Evolutionary conservation across 2,888 invertebrate genomes (phyloP), one percentile per base, ranked within the genome.

Genomic region (Nemapogon koenigi): DNA sequence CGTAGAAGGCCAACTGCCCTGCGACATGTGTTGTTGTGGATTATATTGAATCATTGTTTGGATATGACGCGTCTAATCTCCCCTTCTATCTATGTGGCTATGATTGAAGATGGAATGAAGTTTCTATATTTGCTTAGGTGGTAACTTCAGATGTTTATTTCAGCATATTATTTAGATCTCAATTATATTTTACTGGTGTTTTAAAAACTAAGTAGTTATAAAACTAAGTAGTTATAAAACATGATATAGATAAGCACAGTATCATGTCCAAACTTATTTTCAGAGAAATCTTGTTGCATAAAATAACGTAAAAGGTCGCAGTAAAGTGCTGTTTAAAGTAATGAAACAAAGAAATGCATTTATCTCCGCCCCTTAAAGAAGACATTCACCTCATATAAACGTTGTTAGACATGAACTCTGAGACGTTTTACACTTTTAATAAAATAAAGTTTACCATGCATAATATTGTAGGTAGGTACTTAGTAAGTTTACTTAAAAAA

Each of bases 41-140:
- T 69, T 67, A 71, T 69, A 66, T 66, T 64, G 61, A 65, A 67
- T 62, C 66, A 64, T 64, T 62, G 62, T 53, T 49, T 50, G 46
- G 48, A 16, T 17, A 4, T 13, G 49, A 55, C 57, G 48, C 47
- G 16, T 31, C n/a, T 31, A 16, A 4, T 2, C 51, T 49, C 40
- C 40, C 40, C 36, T 36, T 11, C 25, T 16, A 10, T 26, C 2
- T 15, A 30, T 40, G 19, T 32, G n/a, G 10, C n/a, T n/a, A n/a
- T n/a, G n/a, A n/a, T n/a, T n/a, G n/a, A n/a, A n/a, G n/a, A n/a
- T n/a, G n/a, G n/a, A n/a, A n/a, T n/a, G n/a, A n/a, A n/a, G n/a
- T n/a, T n/a, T n/a, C n/a, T n/a, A n/a, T n/a, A n/a, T n/a, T n/a
- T n/a, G n/a, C n/a, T n/a, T n/a, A n/a, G n/a, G n/a, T n/a, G n/a